Percentiles rank a stretch among this genome's conserved stretches.
phyloP scores from a whole-genome alignment of 2,888 invertebrate genomes.

The Cordilura impudica region DNA sequence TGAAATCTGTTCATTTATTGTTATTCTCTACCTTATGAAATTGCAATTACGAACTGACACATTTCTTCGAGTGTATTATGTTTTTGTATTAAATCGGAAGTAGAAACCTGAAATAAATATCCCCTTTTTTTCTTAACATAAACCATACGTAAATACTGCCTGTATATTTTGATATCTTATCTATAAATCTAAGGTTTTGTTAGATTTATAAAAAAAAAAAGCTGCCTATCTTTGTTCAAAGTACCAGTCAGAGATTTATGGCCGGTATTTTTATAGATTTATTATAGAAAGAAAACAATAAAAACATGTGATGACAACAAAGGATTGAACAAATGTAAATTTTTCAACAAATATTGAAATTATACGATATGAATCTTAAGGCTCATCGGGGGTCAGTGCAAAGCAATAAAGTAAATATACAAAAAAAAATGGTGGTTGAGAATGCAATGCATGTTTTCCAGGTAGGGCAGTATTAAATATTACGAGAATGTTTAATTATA shows the following conservation, averaged over 20 bases:
- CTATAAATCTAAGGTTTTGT: slow-evolving; percentile 61
- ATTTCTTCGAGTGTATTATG: neutral
- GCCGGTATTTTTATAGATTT: slow-evolving; percentile 51
- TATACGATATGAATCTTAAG: neutral
- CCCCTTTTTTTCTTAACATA: neutral
- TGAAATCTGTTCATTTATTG: no score
- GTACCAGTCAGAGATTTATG: slow-evolving; percentile 53
- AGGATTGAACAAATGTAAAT: slow-evolving; percentile 40
- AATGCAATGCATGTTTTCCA: no score
- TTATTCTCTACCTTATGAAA: no score
- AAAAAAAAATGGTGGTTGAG: no score
- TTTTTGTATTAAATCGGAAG: neutral
- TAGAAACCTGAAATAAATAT: neutral
- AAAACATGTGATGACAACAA: slow-evolving; percentile 36
- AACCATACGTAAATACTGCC: neutral
- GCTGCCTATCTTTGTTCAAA: slow-evolving; percentile 31
- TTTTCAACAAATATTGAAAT: slow-evolving; percentile 8
- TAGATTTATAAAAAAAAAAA: slow-evolving; percentile 41
- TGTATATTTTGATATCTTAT: slow-evolving; percentile 48
- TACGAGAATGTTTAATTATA: no score
- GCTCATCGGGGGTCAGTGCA: no score
- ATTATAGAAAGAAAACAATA: slow-evolving; percentile 43
- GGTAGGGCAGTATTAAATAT: no score
- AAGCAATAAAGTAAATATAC: no score
- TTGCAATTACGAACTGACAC: neutral